phyloP scores from a whole-genome alignment of 2,113 vertebrate species.

The Triplophysa siluroides region DNA sequence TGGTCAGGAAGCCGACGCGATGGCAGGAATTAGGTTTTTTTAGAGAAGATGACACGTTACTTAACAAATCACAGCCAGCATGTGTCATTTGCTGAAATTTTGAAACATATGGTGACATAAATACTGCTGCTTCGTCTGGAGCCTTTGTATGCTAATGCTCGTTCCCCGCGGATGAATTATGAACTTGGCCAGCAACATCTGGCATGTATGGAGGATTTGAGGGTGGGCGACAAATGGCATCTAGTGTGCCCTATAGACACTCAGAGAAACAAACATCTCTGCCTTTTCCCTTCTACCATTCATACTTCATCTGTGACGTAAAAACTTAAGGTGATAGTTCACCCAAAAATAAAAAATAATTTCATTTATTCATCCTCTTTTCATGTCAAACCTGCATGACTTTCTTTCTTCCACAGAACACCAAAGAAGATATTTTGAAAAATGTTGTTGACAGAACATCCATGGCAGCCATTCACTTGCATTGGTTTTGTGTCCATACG shows the following conservation, averaged over 20 bases:
- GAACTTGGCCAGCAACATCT: conserved; percentile 1
- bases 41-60: too few species aligned
- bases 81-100: neutral
- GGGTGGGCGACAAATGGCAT: neutral
- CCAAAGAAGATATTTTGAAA: too few species aligned
- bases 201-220: neutral
- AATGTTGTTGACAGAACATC: too few species aligned
- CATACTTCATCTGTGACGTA: too few species aligned
- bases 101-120: neutral
- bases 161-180: neutral
- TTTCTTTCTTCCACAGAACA: too few species aligned
- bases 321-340: too few species aligned
- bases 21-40: too few species aligned
- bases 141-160: neutral
- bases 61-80: neutral
- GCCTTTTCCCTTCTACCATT: neutral
- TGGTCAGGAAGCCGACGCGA: neutral
- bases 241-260: neutral
- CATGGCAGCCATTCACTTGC: too few species aligned
- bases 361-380: too few species aligned
- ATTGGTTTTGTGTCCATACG: too few species aligned
- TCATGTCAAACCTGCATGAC: too few species aligned
- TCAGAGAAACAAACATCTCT: neutral
- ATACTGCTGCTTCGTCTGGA: conserved; percentile 8
- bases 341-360: too few species aligned